phyloP scores from a whole-genome alignment of 64 coral and sea anemone species.

The Anthopleura sola region DNA sequence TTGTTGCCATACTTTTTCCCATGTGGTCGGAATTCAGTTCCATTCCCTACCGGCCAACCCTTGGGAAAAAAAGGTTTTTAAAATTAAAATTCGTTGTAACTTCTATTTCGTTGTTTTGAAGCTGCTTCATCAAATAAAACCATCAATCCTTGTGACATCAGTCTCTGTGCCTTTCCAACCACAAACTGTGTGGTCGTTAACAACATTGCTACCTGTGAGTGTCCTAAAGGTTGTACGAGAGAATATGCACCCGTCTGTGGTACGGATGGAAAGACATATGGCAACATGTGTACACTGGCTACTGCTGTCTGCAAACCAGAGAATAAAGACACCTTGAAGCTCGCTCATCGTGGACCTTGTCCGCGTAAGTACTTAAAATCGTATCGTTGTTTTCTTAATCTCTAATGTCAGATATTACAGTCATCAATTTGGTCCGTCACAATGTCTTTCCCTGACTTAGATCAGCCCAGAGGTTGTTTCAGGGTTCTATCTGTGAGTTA shows the following conservation, averaged over 20 bases:
- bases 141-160: not conserved
- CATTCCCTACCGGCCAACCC: no score
- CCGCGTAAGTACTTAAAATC: not conserved
- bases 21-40: no score
- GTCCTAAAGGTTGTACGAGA: constrained; percentile 9
- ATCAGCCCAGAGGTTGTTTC: no score
- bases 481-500: no score
- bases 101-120: not conserved
- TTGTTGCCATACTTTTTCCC: no score
- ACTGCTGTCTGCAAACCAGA: constrained; percentile 25
- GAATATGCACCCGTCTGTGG: constrained; percentile 38
- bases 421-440: no score
- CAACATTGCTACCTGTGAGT: constrained; percentile 32
- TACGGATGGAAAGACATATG: constrained; percentile 44
- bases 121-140: not conserved
- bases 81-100: no score
- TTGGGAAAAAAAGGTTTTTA: no score
- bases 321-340: constrained; percentile 2
- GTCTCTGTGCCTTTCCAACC: constrained; percentile 9
- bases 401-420: no score
- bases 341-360: constrained; percentile 27
- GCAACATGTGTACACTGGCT: constrained; percentile 33
- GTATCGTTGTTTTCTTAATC: no score
- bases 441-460: no score
- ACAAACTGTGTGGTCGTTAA: constrained; percentile 31